Conservation (phyloP, 2,797 vertebrate species). For the Heteromormyrus szaboi region DNA sequence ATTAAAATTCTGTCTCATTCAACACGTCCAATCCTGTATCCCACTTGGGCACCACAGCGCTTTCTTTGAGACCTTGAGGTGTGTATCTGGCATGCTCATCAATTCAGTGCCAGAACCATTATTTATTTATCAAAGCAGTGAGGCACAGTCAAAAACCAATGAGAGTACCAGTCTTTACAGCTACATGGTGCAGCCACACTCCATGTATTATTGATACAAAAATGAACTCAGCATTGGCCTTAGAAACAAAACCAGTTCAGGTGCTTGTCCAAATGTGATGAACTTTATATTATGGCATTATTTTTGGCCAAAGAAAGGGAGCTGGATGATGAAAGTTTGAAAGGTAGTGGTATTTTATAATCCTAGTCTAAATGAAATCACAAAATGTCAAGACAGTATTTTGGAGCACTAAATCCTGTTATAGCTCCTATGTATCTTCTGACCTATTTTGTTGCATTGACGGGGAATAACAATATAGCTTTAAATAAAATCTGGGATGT, state of each 20-base stretch:
- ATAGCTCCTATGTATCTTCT: not conserved
- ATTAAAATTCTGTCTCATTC: not conserved
- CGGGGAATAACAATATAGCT: not conserved
- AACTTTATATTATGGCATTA: not conserved
- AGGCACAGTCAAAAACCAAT: not conserved
- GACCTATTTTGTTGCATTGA: not conserved
- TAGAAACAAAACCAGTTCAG: not conserved
- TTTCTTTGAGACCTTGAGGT: not conserved
- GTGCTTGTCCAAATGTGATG: not conserved
- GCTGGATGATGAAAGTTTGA: not conserved
- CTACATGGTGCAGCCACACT: not conserved
- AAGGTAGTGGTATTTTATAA: not conserved
- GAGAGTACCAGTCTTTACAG: not conserved
- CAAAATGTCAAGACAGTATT: not conserved
- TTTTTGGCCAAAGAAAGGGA: not conserved
- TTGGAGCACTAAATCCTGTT: not conserved
- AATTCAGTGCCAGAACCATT: not conserved
- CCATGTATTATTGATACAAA: conserved; percentile 12
- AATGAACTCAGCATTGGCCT: not conserved
- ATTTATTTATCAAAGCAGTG: conserved; percentile 23
- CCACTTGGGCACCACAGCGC: not conserved
- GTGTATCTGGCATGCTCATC: not conserved
- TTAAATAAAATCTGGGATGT: not conserved
- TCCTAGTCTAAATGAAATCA: conserved; percentile 14
- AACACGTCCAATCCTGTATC: no score